Conservation (phyloP, 23 tunicate species). For the Halocynthia roretzi region DNA sequence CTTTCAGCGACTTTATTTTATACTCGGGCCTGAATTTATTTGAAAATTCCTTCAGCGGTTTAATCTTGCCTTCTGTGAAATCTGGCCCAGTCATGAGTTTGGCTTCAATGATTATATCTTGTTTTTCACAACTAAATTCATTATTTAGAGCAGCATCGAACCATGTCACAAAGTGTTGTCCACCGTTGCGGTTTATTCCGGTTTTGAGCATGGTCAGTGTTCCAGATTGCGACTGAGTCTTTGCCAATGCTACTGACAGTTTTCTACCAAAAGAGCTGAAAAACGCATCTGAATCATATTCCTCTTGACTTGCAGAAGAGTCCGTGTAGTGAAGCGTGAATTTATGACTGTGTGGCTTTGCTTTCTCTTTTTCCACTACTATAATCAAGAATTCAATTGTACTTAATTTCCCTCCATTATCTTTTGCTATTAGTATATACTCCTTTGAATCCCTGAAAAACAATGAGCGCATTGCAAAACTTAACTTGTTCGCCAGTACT, state of each 20-base stretch:
- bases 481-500: background rate
- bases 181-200: background rate
- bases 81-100: conserved; percentile 34
- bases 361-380: conserved; percentile 20
- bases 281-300: background rate
- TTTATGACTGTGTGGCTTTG: conserved; percentile 48
- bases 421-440: conserved; percentile 37
- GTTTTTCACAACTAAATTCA: conserved; percentile 18
- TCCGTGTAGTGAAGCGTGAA: conserved; percentile 35
- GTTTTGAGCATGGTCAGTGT: conserved; percentile 32
- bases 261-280: conserved; percentile 26
- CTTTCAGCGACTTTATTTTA: conserved; percentile 31
- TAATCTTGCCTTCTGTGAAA: conserved; percentile 8
- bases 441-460: conserved; percentile 11
- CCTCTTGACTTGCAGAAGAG: background rate
- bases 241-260: conserved; percentile 27
- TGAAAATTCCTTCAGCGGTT: conserved; percentile 20
- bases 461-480: background rate
- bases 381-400: conserved; percentile 19
- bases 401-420: conserved; percentile 26
- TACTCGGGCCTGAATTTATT: conserved; percentile 25
- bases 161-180: conserved; percentile 41
- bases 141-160: conserved; percentile 39
- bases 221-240: conserved; percentile 36
- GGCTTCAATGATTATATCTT: background rate